phyloP scores from a whole-genome alignment of 2,113 vertebrate species.

The Tachysurus vachellii region DNA sequence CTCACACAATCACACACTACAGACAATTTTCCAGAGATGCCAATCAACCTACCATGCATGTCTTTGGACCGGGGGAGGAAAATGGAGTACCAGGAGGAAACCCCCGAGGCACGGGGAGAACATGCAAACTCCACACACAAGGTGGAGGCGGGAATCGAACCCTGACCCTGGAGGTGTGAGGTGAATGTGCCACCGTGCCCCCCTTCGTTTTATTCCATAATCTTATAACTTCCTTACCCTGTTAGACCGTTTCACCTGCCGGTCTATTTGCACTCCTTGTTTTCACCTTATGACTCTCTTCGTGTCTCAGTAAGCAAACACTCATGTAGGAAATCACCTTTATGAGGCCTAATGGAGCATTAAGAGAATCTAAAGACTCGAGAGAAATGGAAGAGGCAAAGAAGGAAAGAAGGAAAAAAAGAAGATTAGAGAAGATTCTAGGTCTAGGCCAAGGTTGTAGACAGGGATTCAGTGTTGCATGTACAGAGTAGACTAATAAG shows the following conservation, averaged over 20 bases:
- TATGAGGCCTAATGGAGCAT: conserved; percentile 5
- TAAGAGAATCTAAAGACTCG: conserved; percentile 17
- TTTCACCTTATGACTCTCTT: conserved; percentile 26
- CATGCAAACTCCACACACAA: too few species aligned
- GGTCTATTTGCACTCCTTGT: background rate
- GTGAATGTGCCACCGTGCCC: too few species aligned
- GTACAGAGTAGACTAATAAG: conserved; percentile 42
- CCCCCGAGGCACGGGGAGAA: too few species aligned
- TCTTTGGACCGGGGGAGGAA: too few species aligned
- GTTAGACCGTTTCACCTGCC: background rate
- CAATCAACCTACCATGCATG: too few species aligned
- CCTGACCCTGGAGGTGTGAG: too few species aligned
- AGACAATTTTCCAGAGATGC: too few species aligned
- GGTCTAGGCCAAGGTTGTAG: conserved; percentile 41
- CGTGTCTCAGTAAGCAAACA: conserved; percentile 20
- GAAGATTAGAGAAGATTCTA: conserved; percentile 48
- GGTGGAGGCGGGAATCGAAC: too few species aligned
- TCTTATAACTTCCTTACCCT: background rate
- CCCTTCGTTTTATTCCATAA: background rate
- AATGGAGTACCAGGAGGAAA: too few species aligned
- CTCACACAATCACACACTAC: too few species aligned
- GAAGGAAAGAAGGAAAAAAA: conserved; percentile 38
- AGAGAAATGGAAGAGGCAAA: conserved; percentile 41
- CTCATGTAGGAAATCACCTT: conserved; percentile 29
- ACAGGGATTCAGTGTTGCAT: conserved; percentile 38